phyloP scores from a whole-genome alignment of 2,113 vertebrate species.

The Pteronura brasiliensis region DNA sequence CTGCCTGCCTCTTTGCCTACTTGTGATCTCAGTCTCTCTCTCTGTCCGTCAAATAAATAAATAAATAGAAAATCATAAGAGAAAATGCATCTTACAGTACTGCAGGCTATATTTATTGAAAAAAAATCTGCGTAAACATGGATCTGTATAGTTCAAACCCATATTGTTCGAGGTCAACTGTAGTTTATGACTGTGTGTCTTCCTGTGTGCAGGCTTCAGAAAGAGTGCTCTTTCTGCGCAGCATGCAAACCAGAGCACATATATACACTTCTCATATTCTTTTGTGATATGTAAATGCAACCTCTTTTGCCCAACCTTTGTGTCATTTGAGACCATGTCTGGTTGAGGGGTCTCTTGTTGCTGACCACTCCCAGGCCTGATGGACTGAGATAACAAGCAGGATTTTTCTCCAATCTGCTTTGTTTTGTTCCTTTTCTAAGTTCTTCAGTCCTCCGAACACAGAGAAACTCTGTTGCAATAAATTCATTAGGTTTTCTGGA shows the following conservation, averaged over 20 bases:
- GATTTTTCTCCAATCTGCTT: not conserved
- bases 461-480: constrained; percentile 4
- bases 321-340: not conserved
- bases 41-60: not conserved
- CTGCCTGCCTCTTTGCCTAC: too few relatives aligned
- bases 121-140: not conserved
- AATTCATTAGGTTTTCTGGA: constrained; percentile 31
- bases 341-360: not conserved
- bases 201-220: not conserved
- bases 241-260: not conserved
- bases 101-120: not conserved
- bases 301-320: not conserved
- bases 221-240: not conserved
- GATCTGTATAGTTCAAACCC: not conserved
- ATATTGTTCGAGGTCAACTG: not conserved
- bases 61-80: not conserved
- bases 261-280: not conserved
- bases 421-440: not conserved
- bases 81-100: not conserved
- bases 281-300: not conserved
- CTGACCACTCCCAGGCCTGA: not conserved
- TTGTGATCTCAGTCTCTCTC: not conserved
- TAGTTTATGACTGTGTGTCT: not conserved
- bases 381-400: not conserved
- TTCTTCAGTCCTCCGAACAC: not conserved